phyloP scores from a whole-genome alignment of 2,888 invertebrate species.

The Mallateleia sp. region DNA sequence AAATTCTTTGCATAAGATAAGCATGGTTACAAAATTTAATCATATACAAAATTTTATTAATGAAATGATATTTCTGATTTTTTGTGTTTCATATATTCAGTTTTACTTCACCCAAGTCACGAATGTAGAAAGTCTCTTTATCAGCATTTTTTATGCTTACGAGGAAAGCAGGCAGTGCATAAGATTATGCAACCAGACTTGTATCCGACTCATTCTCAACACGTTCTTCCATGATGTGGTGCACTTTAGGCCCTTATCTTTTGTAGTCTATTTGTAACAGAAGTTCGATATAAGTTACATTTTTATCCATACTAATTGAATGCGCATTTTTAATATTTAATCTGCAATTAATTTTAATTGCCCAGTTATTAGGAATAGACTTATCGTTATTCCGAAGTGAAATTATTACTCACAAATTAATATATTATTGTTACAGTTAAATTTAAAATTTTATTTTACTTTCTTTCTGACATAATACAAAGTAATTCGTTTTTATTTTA shows the following conservation, averaged over 20 bases:
- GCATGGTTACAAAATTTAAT: too few species aligned
- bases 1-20: too few species aligned
- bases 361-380: too few species aligned
- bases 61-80: background rate
- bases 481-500: too few species aligned
- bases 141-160: constrained; percentile 52
- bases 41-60: too few species aligned
- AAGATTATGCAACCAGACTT: constrained; percentile 59
- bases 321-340: background rate
- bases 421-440: too few species aligned
- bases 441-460: too few species aligned
- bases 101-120: constrained; percentile 42
- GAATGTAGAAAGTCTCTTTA: constrained; percentile 31
- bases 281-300: background rate
- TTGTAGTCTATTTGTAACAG: constrained; percentile 30
- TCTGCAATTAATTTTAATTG: too few species aligned
- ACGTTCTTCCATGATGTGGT: constrained; percentile 54
- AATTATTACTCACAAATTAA: too few species aligned
- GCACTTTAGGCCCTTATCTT: constrained; percentile 51
- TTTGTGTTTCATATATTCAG: constrained; percentile 4
- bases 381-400: too few species aligned
- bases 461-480: too few species aligned
- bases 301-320: background rate
- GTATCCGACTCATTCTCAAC: constrained; percentile 56
- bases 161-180: constrained; percentile 46